Percentiles rank a stretch among this genome's conserved stretches.
Conservation (phyloP, 2,797 vertebrate genomes). For the Florisuga fusca region DNA sequence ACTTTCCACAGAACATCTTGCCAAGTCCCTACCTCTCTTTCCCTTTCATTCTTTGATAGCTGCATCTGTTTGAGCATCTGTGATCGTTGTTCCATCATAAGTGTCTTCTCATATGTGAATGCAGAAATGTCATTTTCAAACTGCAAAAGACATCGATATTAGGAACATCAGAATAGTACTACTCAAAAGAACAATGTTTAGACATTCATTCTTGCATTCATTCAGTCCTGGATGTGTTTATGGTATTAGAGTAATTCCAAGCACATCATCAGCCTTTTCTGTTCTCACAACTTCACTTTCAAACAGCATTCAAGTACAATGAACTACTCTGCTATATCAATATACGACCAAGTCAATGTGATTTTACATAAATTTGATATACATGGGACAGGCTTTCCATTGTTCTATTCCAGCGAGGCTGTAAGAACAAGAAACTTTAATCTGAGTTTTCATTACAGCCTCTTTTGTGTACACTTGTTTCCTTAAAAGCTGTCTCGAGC, state of each 20-base stretch:
- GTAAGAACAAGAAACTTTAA: background rate
- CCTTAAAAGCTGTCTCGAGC: background rate
- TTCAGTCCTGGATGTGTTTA: background rate
- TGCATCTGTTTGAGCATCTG: conserved; percentile 99
- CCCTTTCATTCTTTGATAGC: conserved; percentile 90
- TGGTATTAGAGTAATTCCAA: background rate
- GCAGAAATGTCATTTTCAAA: conserved; percentile 97
- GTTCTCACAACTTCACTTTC: background rate
- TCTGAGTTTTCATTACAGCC: background rate
- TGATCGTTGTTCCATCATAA: conserved; percentile 97
- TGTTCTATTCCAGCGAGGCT: background rate
- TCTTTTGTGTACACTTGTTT: background rate
- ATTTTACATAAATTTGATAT: background rate
- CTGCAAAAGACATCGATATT: conserved; percentile 48
- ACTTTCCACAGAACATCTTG: background rate
- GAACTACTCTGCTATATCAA: background rate
- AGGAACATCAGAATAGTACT: background rate
- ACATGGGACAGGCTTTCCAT: background rate
- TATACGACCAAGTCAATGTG: background rate
- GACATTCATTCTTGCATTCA: background rate
- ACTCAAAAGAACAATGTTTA: background rate
- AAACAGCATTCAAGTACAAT: background rate
- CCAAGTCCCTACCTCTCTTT: conserved; percentile 87
- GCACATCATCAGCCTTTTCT: background rate
- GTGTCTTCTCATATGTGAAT: conserved; percentile 96